phyloP scores from a whole-genome alignment of 2,797 vertebrate genomes.

The Clangula hyemalis region DNA sequence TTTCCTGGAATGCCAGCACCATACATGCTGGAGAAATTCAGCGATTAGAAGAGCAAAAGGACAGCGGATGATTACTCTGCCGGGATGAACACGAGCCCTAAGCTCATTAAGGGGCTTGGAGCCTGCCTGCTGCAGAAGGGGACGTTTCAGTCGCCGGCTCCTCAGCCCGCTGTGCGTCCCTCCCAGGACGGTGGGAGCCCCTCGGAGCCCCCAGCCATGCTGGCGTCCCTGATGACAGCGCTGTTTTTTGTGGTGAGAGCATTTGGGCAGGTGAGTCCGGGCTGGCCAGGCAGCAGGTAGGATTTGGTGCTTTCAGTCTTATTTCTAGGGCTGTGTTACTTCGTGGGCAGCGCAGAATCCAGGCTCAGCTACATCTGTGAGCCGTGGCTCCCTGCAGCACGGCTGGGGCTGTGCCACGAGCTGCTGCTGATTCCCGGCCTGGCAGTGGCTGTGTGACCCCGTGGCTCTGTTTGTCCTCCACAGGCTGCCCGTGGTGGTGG shows the following conservation, averaged over 20 bases:
- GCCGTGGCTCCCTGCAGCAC: fast-evolving
- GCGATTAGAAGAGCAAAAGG: slow-evolving; percentile 51
- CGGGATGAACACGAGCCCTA: background rate
- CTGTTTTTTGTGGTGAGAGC: slow-evolving; percentile 85
- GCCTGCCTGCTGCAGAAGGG: background rate
- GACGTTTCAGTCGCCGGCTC: background rate
- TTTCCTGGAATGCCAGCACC: background rate
- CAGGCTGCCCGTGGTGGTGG: fast-evolving
- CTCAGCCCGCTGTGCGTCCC: fast-evolving
- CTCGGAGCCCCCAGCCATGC: slow-evolving; percentile 70
- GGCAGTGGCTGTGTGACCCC: too few species aligned
- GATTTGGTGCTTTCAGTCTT: fast-evolving
- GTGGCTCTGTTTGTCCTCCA: background rate
- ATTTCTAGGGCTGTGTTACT: fast-evolving
- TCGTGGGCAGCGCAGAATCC: fast-evolving
- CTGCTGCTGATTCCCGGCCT: too few species aligned
- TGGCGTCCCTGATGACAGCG: slow-evolving; percentile 87
- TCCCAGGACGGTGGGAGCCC: background rate
- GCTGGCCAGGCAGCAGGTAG: background rate
- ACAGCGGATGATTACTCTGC: background rate
- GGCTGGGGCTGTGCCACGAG: background rate
- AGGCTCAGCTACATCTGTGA: background rate
- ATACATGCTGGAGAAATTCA: background rate
- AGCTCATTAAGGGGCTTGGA: slow-evolving; percentile 58
- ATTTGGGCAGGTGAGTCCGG: slow-evolving; percentile 82